Evolutionary conservation across 2,797 vertebrate genomes (phyloP).

Genomic region (Adelosebastes latens): DNA sequence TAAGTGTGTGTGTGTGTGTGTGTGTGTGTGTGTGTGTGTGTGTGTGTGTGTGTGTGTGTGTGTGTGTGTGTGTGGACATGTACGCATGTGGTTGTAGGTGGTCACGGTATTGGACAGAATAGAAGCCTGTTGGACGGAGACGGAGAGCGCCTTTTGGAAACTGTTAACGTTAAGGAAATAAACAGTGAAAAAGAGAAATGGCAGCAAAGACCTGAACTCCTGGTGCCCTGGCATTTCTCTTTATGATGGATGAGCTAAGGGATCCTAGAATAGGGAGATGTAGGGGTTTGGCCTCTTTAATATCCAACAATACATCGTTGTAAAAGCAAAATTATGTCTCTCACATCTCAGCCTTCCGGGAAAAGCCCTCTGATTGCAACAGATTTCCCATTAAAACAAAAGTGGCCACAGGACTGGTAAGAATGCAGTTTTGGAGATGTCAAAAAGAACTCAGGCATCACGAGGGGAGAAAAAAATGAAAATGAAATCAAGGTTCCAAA

Average conservation of each 20-base stretch:
- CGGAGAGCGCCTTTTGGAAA: conserved; percentile 62
- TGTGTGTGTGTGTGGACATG: not conserved
- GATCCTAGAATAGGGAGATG: conserved; percentile 54
- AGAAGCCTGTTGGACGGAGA: conserved; percentile 34
- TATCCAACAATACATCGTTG: conserved; percentile 68
- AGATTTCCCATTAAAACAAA: conserved; percentile 68
- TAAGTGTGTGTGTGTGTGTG: not conserved
- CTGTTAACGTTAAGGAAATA: conserved; percentile 75
- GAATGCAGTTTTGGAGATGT: conserved; percentile 41
- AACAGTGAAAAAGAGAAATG: conserved; percentile 74
- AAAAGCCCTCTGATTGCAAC: conserved; percentile 72
- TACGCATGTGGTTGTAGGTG: conserved; percentile 18
- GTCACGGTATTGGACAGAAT: conserved; percentile 40
- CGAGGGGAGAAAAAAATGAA: not conserved
- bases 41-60: not conserved
- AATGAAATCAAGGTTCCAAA: conserved; percentile 15
- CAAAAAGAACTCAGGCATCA: conserved; percentile 32
- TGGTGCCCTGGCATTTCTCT: conserved; percentile 71
- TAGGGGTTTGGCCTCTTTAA: conserved; percentile 60
- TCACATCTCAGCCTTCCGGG: conserved; percentile 57
- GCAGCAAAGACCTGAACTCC: conserved; percentile 70
- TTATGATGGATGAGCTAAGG: conserved; percentile 73
- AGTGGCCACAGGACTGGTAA: conserved; percentile 39
- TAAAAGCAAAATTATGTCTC: conserved; percentile 70
- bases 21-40: no score